Base-by-base conservation (phyloP, 2,797 vertebrate genomes). In the Vireo griseus region DNA sequence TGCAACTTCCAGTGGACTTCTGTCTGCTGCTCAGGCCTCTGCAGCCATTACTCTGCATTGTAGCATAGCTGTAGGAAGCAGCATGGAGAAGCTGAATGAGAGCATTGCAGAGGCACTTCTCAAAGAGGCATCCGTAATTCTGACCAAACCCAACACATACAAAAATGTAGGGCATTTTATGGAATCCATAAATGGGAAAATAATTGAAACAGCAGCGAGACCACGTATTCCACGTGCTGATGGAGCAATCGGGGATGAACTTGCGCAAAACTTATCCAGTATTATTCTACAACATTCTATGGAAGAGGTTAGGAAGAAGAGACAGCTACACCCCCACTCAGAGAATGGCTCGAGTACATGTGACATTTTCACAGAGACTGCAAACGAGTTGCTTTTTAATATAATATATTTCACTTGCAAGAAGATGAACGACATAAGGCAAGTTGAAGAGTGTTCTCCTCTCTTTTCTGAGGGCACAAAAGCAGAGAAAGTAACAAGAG, bases 91-190 rank as follows among this genome's bases (percentile, higher is more conserved):
- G 16, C 97, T 98, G 55, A 98, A 98, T 17, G 97, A 98, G 33
- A 98, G 97, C 92, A 98, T 99, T 47, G 99, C 99, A 15, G 98
- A 98, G 78, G 98, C 98, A 4, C 97, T 99, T 63, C 98, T 99
- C 90, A 98, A 94, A 90, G 99, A 99, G 96, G 98, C 98, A 3
- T 98, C 98, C 1, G 62, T 98, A 80, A 97, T 99, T 81, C 95
- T 99, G 79, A 98, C 98, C 44, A 98, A 98, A 87, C 98, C 98
- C 11, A 96, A 98, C 72, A 95, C 97, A 5, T 99, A 98, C 95
- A 97, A 78, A 78, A 99, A 98, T 68, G 88, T 99, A 4, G 98
- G 98, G 65, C 98, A 99, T 84, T 97, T 99, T 86, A 92, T 99
- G 94, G 98, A 99, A 78, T 98, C 98, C 31, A 97, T 99, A 40